phyloP scores from a whole-genome alignment of 2,797 vertebrate genomes.

The Peromyscus nudipes region DNA sequence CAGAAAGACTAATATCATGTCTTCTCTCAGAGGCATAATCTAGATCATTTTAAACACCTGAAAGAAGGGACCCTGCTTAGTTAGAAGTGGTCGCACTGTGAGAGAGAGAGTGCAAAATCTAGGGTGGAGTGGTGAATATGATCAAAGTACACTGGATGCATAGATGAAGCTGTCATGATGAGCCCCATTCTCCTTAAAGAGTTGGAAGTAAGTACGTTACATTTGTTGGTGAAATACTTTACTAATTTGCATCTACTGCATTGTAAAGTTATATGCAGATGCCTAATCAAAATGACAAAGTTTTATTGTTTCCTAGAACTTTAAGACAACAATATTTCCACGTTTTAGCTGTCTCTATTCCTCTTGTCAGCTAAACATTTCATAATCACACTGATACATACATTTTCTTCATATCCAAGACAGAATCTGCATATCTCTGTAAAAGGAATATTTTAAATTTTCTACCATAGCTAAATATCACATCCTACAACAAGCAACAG shows the following conservation, averaged over 20 bases:
- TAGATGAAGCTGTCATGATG: background rate
- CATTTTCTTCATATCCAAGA: conserved; percentile 35
- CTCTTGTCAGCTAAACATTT: background rate
- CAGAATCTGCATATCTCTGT: background rate
- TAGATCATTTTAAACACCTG: background rate
- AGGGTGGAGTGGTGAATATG: too few species aligned
- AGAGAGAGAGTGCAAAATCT: background rate
- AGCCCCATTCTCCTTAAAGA: background rate
- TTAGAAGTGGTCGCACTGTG: background rate
- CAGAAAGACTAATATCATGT: background rate
- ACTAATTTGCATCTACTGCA: background rate
- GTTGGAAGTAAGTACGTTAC: background rate
- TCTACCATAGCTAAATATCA: conserved; percentile 5
- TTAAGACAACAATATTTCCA: background rate
- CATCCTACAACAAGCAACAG: background rate
- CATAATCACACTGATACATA: background rate
- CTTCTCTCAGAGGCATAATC: background rate
- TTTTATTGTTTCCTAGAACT: conserved; percentile 12
- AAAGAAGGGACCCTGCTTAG: background rate
- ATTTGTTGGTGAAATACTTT: background rate
- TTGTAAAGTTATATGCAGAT: background rate
- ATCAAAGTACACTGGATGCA: background rate
- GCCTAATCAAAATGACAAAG: background rate
- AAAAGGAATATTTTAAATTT: conserved; percentile 16
- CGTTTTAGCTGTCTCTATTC: background rate